These are phyloP conservation scores for Corythornis madagascariensis DNA, from an alignment of 2,113 vertebrate genomes.

Conservation along the genomic window DNA sequence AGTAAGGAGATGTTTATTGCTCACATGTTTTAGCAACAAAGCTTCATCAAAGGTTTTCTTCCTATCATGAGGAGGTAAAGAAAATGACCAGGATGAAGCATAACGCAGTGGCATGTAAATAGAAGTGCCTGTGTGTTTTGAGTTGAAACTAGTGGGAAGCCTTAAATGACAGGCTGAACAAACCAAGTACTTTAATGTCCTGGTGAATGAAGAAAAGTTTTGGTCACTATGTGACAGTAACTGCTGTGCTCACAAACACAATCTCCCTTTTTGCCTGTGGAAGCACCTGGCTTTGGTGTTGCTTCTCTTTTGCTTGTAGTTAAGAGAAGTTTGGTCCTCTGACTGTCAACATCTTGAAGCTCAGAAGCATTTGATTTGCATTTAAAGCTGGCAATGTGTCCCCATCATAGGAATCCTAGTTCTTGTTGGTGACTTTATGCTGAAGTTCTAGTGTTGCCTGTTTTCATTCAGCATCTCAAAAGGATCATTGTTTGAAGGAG, in stretches of 20 bases:
- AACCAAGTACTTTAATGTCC: background rate
- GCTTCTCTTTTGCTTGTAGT: background rate
- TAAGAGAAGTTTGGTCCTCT: background rate
- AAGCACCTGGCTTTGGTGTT: background rate
- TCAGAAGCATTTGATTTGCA: background rate
- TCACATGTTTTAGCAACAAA: background rate
- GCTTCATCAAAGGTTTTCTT: background rate
- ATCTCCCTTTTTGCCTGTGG: background rate
- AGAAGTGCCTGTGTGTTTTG: background rate
- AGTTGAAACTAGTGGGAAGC: background rate
- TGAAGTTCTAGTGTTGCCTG: background rate
- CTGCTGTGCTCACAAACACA: background rate
- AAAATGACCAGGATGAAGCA: background rate
- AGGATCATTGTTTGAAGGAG: background rate
- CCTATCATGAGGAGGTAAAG: background rate
- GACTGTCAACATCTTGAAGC: background rate
- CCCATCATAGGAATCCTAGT: fast-evolving
- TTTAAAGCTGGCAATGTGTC: background rate
- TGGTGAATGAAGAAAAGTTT: background rate
- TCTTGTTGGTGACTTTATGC: background rate
- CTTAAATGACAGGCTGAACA: background rate
- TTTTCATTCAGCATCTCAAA: background rate
- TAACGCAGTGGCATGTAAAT: background rate
- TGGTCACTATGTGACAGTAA: fast-evolving
- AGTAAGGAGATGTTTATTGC: background rate